Evolutionary conservation across 2,888 invertebrate species (phyloP).

Genomic region (Rotaria sp.): DNA sequence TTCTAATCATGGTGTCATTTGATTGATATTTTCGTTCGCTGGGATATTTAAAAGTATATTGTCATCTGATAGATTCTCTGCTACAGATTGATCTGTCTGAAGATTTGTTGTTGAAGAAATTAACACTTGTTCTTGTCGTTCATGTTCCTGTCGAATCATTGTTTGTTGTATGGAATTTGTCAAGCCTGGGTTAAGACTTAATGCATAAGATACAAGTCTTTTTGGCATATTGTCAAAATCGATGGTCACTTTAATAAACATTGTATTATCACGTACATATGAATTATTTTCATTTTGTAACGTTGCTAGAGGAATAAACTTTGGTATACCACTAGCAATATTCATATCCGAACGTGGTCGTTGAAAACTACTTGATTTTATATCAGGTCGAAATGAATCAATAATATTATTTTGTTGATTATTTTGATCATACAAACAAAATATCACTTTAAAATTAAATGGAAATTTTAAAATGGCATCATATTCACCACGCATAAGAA

Average conservation of each 20-base stretch:
- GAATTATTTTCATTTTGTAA: background rate
- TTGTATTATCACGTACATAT: background rate
- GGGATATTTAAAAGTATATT: no score
- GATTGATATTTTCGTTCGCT: no score
- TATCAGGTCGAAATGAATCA: constrained; percentile 54
- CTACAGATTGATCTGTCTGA: no score
- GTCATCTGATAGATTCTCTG: no score
- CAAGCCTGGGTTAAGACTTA: no score
- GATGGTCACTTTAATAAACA: background rate
- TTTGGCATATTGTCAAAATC: no score
- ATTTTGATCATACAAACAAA: constrained; percentile 51
- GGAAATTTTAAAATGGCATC: constrained; percentile 52
- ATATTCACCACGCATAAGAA: constrained; percentile 49
- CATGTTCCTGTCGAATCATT: no score
- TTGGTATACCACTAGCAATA: constrained; percentile 53
- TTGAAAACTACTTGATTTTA: constrained; percentile 50
- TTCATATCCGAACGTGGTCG: constrained; percentile 53
- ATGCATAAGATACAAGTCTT: no score
- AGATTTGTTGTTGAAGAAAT: no score
- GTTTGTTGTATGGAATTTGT: no score
- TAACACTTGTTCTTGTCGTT: no score
- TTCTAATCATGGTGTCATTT: no score
- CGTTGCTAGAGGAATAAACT: constrained; percentile 47
- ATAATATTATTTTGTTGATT: constrained; percentile 46
- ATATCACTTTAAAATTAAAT: constrained; percentile 49